Evolutionary conservation across 2,113 vertebrate genomes (phyloP).

Genomic region (Castor canadensis): DNA sequence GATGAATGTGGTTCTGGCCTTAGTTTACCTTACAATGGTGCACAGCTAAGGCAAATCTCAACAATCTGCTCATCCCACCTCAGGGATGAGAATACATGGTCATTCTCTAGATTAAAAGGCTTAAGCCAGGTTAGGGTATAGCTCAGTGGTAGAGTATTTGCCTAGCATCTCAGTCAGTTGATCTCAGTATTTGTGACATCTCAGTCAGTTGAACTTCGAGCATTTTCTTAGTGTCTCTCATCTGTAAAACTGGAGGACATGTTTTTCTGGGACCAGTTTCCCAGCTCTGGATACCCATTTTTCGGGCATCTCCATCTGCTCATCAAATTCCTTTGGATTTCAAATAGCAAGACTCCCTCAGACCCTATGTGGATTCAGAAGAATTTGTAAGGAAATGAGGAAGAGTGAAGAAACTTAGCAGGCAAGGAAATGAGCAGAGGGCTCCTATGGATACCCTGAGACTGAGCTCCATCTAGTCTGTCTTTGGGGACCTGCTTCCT

Average conservation of each 20-base stretch:
- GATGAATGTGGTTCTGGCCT: background rate
- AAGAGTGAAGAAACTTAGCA: background rate
- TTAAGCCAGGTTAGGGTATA: background rate
- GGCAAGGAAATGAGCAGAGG: background rate
- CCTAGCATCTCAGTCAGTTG: background rate
- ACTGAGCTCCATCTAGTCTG: background rate
- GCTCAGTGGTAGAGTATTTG: background rate
- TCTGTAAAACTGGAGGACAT: background rate
- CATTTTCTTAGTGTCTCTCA: background rate
- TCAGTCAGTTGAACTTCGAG: background rate
- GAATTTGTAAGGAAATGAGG: background rate
- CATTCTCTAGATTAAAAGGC: background rate
- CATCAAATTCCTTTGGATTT: background rate
- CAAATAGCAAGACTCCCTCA: background rate
- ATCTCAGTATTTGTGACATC: too few relatives aligned
- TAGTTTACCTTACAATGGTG: background rate
- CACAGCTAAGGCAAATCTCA: background rate
- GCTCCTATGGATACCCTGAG: background rate
- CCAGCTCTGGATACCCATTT: background rate
- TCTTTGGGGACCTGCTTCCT: background rate
- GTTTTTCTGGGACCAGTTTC: background rate
- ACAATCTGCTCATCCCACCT: background rate
- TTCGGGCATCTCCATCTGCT: background rate
- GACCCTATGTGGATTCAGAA: background rate
- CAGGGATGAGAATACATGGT: background rate